Evolutionary conservation across 2,113 vertebrate genomes (phyloP).

Genomic region (Craseonycteris thonglongyai): DNA sequence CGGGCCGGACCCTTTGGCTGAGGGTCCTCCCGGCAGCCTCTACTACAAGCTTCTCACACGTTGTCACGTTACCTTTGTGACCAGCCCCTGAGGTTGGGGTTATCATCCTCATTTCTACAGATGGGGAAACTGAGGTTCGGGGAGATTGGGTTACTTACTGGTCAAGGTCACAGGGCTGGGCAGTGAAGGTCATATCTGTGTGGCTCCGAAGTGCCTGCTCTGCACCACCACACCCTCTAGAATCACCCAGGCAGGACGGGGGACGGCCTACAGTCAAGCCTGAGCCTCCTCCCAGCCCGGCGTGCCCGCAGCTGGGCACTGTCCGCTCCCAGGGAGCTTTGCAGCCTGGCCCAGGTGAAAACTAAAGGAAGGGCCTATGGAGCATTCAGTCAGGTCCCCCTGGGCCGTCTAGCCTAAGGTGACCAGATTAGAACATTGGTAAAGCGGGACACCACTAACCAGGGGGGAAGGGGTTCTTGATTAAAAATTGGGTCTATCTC

Average conservation of each 20-base stretch:
- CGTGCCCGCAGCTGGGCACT: background rate
- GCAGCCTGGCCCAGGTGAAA: background rate
- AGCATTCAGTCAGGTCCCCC: background rate
- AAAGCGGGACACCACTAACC: too few relatives aligned
- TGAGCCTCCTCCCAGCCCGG: background rate
- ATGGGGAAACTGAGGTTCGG: background rate
- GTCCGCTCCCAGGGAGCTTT: background rate
- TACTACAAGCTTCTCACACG: background rate
- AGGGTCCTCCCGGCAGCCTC: background rate
- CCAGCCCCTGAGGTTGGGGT: background rate
- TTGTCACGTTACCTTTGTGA: background rate
- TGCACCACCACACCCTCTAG: background rate
- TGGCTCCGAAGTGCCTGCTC: background rate
- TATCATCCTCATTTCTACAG: background rate
- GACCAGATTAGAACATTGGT: too few relatives aligned
- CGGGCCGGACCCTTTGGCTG: fast-evolving
- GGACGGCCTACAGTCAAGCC: too few relatives aligned
- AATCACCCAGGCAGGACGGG: background rate
- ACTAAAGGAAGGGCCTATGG: background rate
- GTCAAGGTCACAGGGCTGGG: background rate
- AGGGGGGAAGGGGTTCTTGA: too few relatives aligned
- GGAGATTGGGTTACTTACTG: background rate
- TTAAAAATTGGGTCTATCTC: too few relatives aligned
- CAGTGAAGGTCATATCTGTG: background rate
- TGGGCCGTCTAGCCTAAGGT: background rate